phyloP scores from a whole-genome alignment of 2,888 invertebrate species.

The Spisula subtruncata region DNA sequence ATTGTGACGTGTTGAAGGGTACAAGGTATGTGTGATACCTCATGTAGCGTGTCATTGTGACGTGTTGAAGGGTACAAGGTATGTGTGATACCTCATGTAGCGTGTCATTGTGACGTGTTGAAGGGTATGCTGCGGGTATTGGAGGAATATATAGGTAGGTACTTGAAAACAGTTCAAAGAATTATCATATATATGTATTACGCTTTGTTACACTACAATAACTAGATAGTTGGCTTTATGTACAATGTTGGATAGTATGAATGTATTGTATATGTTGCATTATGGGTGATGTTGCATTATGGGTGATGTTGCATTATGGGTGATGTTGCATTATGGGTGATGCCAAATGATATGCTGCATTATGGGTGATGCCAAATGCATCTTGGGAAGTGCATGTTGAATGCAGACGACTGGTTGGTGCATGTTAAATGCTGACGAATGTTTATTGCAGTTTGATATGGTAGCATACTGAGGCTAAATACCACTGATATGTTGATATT shows the following conservation, averaged over 20 bases:
- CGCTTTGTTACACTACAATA: background rate
- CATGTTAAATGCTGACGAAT: background rate
- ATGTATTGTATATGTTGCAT: background rate
- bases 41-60: no score
- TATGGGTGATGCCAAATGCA: background rate
- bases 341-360: background rate
- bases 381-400: background rate
- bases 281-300: background rate
- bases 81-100: no score
- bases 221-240: background rate
- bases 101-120: no score
- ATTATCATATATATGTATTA: background rate
- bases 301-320: no score
- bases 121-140: background rate
- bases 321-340: no score
- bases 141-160: background rate
- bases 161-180: background rate
- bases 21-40: no score
- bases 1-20: no score
- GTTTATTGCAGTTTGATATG: background rate
- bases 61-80: no score
- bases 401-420: background rate
- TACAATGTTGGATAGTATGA: background rate
- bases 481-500: background rate
- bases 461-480: background rate